Base-by-base conservation (phyloP, 1,140 invertebrate species). In the Pentalonia nigronervosa region DNA sequence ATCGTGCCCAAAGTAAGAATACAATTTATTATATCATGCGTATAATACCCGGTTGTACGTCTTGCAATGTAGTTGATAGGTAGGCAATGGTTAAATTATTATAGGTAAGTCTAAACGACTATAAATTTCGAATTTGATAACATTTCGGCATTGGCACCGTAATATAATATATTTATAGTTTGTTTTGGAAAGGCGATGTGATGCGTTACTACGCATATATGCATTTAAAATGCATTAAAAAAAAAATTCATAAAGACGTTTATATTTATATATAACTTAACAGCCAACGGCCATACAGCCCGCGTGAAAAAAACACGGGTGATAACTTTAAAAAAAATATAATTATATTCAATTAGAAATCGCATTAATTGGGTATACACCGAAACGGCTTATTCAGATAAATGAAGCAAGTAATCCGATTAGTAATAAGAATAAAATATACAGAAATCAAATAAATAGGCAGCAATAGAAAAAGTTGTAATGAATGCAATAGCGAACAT, bases 1-100 rank as follows among this genome's bases (percentile, higher is more conserved):
- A 93, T 93, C 9, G 81, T 93, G 25, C 91, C 91, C 21, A 93
- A 84, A 86, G 91, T 93, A 84, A 93, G 88, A 41, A 36, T 30
- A 30, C 11, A 23, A 56, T 89, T 11, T 30, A 7, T 86, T 23
- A 47, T 47, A 30, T 30, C 30, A n/a, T 41, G 17, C 60, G 4
- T 17, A n/a, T 14, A 45, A 25, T 84, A 25, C 36, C 2, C 23
- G 4, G 30, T 76, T 34, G 30, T 76, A n/a, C 41, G 41, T 41
- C 60, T n/a, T n/a, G 30, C 1, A 76, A 14, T 76, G 25, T 14
- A 30, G 4, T 25, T 4, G 25, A 4, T n/a, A n/a, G 60, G 30
- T 67, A n/a, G 60, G 3, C 4, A 67, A n/a, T 67, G 30, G 11
- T 67, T 4, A 30, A 60, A 30, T 67, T 17, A 30, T 60, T 60